Conservation (phyloP, 1,140 invertebrate species). For the Nylanderia fulva region DNA sequence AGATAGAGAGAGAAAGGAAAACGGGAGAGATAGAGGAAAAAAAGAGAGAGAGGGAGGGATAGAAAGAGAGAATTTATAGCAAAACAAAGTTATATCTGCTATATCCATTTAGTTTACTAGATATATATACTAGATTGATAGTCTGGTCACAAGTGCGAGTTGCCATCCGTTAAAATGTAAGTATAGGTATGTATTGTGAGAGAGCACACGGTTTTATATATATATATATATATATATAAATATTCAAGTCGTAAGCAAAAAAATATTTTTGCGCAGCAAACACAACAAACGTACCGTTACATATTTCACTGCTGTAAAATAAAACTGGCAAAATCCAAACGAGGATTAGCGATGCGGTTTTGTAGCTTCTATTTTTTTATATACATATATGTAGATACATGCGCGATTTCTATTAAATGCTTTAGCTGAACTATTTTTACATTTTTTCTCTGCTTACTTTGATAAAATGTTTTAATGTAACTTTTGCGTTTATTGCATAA, state of each 20-base stretch:
- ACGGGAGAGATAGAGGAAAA: neutral
- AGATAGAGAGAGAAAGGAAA: neutral
- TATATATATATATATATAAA: too few relatives aligned
- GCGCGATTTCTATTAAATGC: conserved; percentile 58
- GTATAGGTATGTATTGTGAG: conserved; percentile 13
- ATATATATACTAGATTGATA: conserved; percentile 20
- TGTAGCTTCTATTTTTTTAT: conserved; percentile 24
- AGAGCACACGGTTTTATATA: neutral
- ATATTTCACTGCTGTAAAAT: conserved; percentile 38
- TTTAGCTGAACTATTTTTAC: conserved; percentile 52
- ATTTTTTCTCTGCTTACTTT: conserved; percentile 62
- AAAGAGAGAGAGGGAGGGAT: neutral
- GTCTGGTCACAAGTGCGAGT: conserved; percentile 19
- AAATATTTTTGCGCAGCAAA: conserved; percentile 38
- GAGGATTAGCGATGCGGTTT: conserved; percentile 32
- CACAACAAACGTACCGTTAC: conserved; percentile 37
- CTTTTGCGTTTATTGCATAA: neutral
- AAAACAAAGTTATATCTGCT: conserved; percentile 6
- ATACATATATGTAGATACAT: neutral
- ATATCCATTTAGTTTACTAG: conserved; percentile 47
- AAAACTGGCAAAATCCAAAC: conserved; percentile 23
- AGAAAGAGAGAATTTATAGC: neutral
- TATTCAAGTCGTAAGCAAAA: conserved; percentile 46
- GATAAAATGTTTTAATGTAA: neutral
- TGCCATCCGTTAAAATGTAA: conserved; percentile 48